Conservation (phyloP, 2,113 vertebrate genomes). For the Gymnogyps californianus region DNA sequence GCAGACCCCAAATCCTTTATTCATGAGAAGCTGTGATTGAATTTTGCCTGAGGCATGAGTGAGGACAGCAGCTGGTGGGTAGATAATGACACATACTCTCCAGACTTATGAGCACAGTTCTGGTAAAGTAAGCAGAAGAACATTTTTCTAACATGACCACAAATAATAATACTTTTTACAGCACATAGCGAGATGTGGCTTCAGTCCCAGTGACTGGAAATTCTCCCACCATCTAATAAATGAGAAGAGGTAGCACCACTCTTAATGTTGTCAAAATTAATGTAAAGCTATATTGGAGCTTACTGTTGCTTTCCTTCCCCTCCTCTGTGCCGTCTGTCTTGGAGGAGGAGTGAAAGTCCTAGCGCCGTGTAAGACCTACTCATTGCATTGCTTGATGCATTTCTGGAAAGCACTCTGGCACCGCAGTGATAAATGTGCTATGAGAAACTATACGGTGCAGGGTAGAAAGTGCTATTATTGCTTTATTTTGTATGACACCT, state of each 20-base stretch:
- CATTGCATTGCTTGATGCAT: rapidly evolving
- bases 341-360: background rate
- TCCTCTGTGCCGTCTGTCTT: background rate
- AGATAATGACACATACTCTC: background rate
- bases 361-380: rapidly evolving
- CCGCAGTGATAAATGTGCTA: background rate
- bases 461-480: background rate
- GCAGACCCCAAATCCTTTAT: background rate
- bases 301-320: background rate
- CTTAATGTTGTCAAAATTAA: background rate
- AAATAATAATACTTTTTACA: background rate
- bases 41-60: background rate
- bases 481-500: background rate
- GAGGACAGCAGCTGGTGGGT: background rate
- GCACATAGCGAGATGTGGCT: background rate
- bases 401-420: background rate
- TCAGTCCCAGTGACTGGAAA: background rate
- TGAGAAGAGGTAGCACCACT: background rate
- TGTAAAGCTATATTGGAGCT: background rate
- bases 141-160: background rate
- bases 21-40: background rate
- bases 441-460: rapidly evolving
- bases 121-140: background rate
- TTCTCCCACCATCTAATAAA: background rate
- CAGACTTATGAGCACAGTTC: background rate